Conservation (phyloP, 2,888 invertebrate genomes). For the Andrena praecox region DNA sequence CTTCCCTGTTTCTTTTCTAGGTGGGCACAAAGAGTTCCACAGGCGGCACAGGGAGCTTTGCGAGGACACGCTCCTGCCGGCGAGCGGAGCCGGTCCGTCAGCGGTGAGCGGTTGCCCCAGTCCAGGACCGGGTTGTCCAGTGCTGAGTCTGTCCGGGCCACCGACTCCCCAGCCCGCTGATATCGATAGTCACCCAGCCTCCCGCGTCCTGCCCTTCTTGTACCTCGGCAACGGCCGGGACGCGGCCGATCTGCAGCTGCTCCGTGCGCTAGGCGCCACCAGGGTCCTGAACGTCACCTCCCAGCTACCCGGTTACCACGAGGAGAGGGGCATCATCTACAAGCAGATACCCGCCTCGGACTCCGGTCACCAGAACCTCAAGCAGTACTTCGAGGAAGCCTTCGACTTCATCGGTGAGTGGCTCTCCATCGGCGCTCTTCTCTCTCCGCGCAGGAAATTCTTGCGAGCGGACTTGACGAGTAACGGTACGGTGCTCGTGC, state of each 20-base stretch:
- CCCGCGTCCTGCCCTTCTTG: conserved; percentile 92
- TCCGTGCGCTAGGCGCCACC: conserved; percentile 89
- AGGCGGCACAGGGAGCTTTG: conserved; percentile 90
- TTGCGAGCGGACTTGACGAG: no score
- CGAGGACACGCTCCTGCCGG: conserved; percentile 88
- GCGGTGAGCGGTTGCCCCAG: conserved; percentile 85
- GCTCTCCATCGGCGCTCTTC: background rate
- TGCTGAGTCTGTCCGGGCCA: conserved; percentile 76
- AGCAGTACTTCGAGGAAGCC: conserved; percentile 95
- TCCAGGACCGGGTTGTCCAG: conserved; percentile 82
- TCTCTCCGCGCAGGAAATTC: no score
- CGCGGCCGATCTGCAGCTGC: conserved; percentile 90
- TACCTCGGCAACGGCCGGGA: conserved; percentile 94
- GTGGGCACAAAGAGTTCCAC: conserved; percentile 90
- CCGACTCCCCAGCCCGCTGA: conserved; percentile 85
- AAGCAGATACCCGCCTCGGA: conserved; percentile 93
- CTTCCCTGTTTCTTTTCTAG: conserved; percentile 84
- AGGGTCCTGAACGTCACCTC: conserved; percentile 94
- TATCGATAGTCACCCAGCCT: conserved; percentile 91
- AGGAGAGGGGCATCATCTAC: conserved; percentile 89
- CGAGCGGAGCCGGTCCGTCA: conserved; percentile 71
- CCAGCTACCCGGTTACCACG: conserved; percentile 90
- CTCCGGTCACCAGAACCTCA: conserved; percentile 93
- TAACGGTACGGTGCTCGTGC: no score
- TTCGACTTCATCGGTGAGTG: conserved; percentile 93